Evolutionary conservation across 30 jellyfish, hydroid and myxozoan genomes (phyloP), one percentile per base, ranked within the genome.

Genomic region (Cassiopea andromeda): DNA sequence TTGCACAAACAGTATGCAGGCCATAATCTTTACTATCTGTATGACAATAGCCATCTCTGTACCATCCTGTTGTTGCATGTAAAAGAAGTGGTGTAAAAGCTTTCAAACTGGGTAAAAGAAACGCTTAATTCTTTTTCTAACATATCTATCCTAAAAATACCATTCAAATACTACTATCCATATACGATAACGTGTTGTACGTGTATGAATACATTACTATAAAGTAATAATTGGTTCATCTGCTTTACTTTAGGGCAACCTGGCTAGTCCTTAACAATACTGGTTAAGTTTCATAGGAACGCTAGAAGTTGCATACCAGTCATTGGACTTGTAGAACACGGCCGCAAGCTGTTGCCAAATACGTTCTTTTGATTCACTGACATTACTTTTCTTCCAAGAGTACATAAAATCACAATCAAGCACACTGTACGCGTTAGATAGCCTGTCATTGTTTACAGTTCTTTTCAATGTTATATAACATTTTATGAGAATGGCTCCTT

Each of bases 1-100:
- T 78, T 12, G 98, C 98, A 87, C 98, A 92, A 48, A 92, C 98
- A n/a, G 85, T 82, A 84, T 85, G 98, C 45, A 59, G 43, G 27
- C 98, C 98, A 48, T 78, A 90, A 69, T 92, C 98, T 2, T 69
- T 54, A 17, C 74, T 78, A 48, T 88, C 96, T 48, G 98, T 92
- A 10, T 83, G 54, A 78, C 98, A 92, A 61, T 87, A 87, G 1
- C 98, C 98, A 92, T 92, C 85, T 16, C 98, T 88, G 76, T 77
- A 85, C 79, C 78, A 92, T 15, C 93, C 93, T 59, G 2, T 10
- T 27, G 38, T 27, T 27, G 38, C 38, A 27, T 27, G 38, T 27
- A 27, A 27, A 27, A 13, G 38, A 14, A 68, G 72, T 60, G 72
- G 17, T 10, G 0, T 60, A 10, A 17, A 13, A 17, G 72, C 17